A percentile compares a stretch with the other conserved stretches of the same genome.
Evolutionary conservation across 1,140 invertebrate genomes (phyloP).

Genomic region (Drosophila guanche): DNA sequence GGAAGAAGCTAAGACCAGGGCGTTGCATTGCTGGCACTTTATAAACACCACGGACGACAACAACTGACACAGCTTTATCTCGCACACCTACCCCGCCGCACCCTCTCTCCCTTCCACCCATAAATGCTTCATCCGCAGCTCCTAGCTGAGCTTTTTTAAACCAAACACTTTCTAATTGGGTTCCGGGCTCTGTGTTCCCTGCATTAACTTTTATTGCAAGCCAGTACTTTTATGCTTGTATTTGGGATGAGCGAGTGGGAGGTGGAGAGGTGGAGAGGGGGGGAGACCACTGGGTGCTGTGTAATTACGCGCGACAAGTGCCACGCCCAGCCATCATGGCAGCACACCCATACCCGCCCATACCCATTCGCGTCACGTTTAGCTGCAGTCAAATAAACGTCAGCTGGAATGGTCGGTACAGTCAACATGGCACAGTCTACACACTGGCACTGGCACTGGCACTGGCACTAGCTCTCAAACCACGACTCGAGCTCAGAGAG

Average conservation of each 20-base stretch:
- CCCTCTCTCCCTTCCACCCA: too few relatives aligned
- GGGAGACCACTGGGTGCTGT: conserved; percentile 17
- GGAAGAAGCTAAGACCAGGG: neutral
- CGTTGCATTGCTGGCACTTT: conserved; percentile 52
- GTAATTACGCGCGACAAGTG: conserved; percentile 77
- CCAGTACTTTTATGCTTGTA: conserved; percentile 59
- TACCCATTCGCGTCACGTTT: conserved; percentile 59
- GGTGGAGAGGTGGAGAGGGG: neutral
- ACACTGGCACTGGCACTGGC: too few relatives aligned
- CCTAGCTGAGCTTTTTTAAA: neutral
- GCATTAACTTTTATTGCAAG: conserved; percentile 70
- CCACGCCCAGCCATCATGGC: conserved; percentile 14
- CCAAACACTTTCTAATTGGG: conserved; percentile 69
- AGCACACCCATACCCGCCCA: neutral
- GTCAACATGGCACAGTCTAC: conserved; percentile 20
- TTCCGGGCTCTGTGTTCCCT: conserved; percentile 24
- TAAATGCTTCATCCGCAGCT: neutral
- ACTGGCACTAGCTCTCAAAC: too few relatives aligned
- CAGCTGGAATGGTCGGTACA: conserved; percentile 55
- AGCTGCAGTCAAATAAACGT: conserved; percentile 78
- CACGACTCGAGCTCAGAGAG: too few relatives aligned
- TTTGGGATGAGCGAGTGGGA: conserved; percentile 1
- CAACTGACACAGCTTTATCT: conserved; percentile 11
- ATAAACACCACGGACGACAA: conserved; percentile 46
- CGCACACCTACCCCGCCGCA: neutral